Evolutionary conservation across 2,113 vertebrate genomes (phyloP).

Genomic region (Aldabrachelys gigantea): DNA sequence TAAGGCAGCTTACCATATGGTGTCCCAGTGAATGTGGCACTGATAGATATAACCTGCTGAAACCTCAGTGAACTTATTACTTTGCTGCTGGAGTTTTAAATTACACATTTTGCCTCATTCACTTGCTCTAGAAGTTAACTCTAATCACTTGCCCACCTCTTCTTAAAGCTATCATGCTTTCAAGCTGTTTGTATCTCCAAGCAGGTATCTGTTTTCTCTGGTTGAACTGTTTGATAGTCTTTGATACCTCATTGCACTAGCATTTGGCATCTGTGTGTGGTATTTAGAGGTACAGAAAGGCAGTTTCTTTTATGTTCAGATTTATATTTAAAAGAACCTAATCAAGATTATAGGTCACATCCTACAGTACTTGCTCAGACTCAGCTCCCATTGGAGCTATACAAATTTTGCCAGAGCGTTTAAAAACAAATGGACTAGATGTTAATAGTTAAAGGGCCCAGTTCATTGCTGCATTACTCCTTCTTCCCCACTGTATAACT

Average conservation of each 20-base stretch:
- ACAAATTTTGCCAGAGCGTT: background rate
- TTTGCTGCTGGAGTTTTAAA: constrained; percentile 20
- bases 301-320: background rate
- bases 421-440: background rate
- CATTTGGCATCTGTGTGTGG: background rate
- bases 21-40: constrained; percentile 76
- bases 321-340: background rate
- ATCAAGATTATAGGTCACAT: background rate
- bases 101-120: constrained; percentile 40
- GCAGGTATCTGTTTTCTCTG: background rate
- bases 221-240: background rate
- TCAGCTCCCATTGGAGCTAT: background rate
- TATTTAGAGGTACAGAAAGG: background rate
- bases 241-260: background rate
- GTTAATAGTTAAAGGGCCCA: background rate
- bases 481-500: background rate
- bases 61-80: background rate
- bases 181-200: background rate
- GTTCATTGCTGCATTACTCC: background rate
- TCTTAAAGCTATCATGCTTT: constrained; percentile 66
- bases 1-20: constrained; percentile 86
- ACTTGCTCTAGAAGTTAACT: constrained; percentile 76
- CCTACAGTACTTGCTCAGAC: background rate
- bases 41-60: constrained; percentile 75
- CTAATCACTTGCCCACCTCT: constrained; percentile 73